Base-by-base conservation (phyloP, 2,888 invertebrate genomes). In the Macrophya alboannulata region DNA sequence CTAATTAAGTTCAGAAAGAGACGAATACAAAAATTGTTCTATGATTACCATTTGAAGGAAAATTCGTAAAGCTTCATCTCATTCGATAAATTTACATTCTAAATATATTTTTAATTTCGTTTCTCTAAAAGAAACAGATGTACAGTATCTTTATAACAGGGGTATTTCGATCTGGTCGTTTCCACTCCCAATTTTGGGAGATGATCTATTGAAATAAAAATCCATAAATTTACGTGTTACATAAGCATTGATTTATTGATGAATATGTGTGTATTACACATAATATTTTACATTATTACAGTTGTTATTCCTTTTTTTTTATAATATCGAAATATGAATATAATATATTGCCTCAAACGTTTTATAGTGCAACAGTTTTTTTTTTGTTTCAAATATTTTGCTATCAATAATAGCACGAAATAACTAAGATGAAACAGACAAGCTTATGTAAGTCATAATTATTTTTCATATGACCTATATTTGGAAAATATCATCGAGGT, bases 241-340 rank as follows among this genome's bases (percentile, higher is more conserved):
- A 90, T 89, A 90, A 90, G 90, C 87, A 87, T 89, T 89, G 84
- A 87, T 90, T 90, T 90, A 90, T 90, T 89, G 51, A 88, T 87
- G 86, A 87, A 85, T 89, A 85, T 88, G 88, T 90, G 90, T 90
- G 88, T 90, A 90, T 88, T 77, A 68, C 84, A 71, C 79, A 71
- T 85, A 87, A 86, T 86, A 85, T 86, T 86, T 86, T 76, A 87
- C 85, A 81, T 87, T 86, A 68, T 81, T 62, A 72, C 15, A 84
- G 43, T 74, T 62, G 51, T 62, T 6, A 31, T 84, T 86, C 3
- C 17, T 51, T 17, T 51, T 31, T n/a, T 5, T 31, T 51, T 51
- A 84, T 86, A 85, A 79, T 76, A 72, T 71, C 43, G 43, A 37
- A 82, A 74, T 37, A 87, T 37, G 25, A 85, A 62, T 51, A 84